Evolutionary conservation across 2,888 invertebrate genomes (phyloP).

Genomic region (Eupsilia transversa): DNA sequence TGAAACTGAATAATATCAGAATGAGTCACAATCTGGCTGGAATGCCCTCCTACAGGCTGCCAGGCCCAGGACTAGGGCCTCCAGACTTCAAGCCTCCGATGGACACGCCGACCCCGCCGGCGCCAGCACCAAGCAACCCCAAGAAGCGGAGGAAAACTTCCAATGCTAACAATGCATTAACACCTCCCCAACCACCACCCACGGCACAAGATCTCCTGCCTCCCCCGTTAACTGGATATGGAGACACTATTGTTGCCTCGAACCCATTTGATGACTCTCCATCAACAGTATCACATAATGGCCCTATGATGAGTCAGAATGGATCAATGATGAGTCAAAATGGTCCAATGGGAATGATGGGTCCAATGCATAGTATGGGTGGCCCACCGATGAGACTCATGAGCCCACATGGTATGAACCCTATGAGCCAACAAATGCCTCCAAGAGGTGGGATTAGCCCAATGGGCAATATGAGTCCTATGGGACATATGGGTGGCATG

Average conservation of each 20-base stretch:
- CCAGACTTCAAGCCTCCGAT: conserved; percentile 94
- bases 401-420: conserved; percentile 92
- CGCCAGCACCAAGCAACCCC: conserved; percentile 95
- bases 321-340: conserved; percentile 93
- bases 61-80: conserved; percentile 93
- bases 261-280: conserved; percentile 98
- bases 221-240: conserved; percentile 97
- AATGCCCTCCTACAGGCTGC: conserved; percentile 95
- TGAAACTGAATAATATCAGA: conserved; percentile 82
- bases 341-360: conserved; percentile 92
- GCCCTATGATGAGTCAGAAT: conserved; percentile 92
- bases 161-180: conserved; percentile 92
- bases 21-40: conserved; percentile 96
- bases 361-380: conserved; percentile 91
- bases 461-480: conserved; percentile 93
- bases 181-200: conserved; percentile 92
- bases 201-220: conserved; percentile 95
- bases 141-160: conserved; percentile 96
- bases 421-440: conserved; percentile 92
- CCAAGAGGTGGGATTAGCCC: conserved; percentile 92
- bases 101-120: conserved; percentile 93
- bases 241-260: conserved; percentile 98
- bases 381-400: conserved; percentile 92
- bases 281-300: conserved; percentile 91
- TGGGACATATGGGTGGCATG: conserved; percentile 92